These are phyloP conservation scores for Mixornis gularis DNA, from an alignment of 2,113 vertebrate species.

Conservation along the genomic window DNA sequence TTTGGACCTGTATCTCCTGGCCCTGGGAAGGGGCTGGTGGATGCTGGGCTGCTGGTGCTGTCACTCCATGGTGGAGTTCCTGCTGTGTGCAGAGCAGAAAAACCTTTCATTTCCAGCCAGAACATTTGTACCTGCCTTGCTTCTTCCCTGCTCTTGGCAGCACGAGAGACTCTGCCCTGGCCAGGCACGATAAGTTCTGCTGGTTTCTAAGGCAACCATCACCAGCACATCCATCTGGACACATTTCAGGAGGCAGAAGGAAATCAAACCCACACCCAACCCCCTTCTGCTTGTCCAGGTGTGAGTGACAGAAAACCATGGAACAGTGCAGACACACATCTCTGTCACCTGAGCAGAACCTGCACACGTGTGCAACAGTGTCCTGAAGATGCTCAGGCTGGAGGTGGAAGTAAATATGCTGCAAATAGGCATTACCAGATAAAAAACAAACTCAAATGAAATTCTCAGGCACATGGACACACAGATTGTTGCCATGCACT, in stretches of 20 bases:
- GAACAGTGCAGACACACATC: fast-evolving
- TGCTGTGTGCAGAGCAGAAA: not conserved
- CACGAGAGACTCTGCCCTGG: not conserved
- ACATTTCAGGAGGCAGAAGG: not conserved
- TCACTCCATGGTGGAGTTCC: not conserved
- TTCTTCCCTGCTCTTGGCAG: not conserved
- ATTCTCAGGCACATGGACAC: not conserved
- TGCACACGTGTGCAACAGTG: fast-evolving
- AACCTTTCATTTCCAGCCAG: not conserved
- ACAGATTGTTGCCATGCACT: not conserved
- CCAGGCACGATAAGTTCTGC: not conserved
- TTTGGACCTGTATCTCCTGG: not conserved
- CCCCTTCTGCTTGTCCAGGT: not conserved
- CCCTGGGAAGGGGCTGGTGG: not conserved
- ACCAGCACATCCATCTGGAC: not conserved
- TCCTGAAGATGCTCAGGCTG: not conserved
- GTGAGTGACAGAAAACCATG: not conserved
- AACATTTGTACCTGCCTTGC: not conserved
- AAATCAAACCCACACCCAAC: not conserved
- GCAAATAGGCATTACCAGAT: not conserved
- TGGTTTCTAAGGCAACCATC: conserved; percentile 61
- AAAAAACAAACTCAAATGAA: not conserved
- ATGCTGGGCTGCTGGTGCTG: not conserved
- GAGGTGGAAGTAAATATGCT: not conserved
- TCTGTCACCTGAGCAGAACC: not conserved